Evolutionary conservation across 2,888 invertebrate genomes (phyloP).

Genomic region (Diplazon laetatorius): DNA sequence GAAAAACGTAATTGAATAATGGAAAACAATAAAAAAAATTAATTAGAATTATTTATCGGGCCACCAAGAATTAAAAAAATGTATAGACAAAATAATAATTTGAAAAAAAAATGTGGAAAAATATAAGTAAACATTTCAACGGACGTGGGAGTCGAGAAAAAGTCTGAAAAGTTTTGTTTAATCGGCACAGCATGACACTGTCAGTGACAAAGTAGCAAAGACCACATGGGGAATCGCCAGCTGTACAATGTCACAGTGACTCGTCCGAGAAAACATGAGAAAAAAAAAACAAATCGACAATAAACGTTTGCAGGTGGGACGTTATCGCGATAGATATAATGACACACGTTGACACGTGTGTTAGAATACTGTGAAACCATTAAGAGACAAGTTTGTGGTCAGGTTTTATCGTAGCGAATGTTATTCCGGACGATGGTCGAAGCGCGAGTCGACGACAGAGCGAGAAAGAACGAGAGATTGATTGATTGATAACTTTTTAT

Average conservation of each 20-base stretch:
- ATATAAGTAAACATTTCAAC: too few relatives aligned
- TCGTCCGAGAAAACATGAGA: conserved; percentile 1
- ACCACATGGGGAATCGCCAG: background rate
- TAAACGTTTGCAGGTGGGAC: conserved; percentile 26
- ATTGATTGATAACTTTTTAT: too few relatives aligned
- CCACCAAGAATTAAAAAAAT: too few relatives aligned
- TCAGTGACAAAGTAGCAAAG: conserved; percentile 12
- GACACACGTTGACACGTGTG: conserved; percentile 59
- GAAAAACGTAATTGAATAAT: too few relatives aligned
- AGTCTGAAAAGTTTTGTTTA: background rate
- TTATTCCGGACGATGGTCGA: conserved; percentile 48
- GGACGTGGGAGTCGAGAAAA: too few relatives aligned
- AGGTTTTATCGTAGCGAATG: conserved; percentile 40
- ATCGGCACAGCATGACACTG: too few relatives aligned
- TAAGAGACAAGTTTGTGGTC: conserved; percentile 15
- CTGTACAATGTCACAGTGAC: conserved; percentile 17
- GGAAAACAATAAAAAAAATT: too few relatives aligned
- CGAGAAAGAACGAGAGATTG: too few relatives aligned
- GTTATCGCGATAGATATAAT: conserved; percentile 54
- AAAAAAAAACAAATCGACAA: conserved; percentile 9
- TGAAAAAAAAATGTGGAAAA: too few relatives aligned
- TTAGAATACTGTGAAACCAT: conserved; percentile 58
- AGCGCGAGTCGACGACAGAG: conserved; percentile 20
- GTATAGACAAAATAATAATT: too few relatives aligned
- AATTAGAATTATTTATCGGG: conserved; percentile 19